Base-by-base conservation (phyloP, 2,888 invertebrate genomes). In the Drosophila kambysellisi region DNA sequence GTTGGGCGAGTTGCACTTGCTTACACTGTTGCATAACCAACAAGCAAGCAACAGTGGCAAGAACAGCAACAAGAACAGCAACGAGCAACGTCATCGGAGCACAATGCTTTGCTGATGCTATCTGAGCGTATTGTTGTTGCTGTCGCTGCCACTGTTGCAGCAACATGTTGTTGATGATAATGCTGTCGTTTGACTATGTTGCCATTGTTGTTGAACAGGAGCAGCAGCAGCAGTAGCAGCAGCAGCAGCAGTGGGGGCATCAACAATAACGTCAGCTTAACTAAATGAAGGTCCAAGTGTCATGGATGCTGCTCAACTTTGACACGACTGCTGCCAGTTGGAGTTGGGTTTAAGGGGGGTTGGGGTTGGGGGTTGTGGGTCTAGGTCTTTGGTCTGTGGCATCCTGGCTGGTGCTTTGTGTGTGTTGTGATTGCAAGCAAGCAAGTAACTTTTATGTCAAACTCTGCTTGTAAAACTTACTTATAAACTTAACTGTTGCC, bases 91-190 rank as follows among this genome's bases (percentile, higher is more conserved):
- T 80, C 76, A 69, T 62, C 58, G 64, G 37, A 48, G 60, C 74
- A 75, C 75, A 77, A 69, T 67, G 60, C 77, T 81, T 74, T 76
- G 73, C 65, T 68, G 89, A 89, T 87, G 74, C 65, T 89, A 89
- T 87, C 87, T 76, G 56, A 58, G 71, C 56, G 68, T 76, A 70
- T 76, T 87, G 84, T 79, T 70, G 74, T 57, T 74, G 56, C 15
- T 67, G 77, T 59, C 53, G 53, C 37, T 72, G 69, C 46, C 58
- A 60, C 73, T 80, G 83, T 75, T 79, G 82, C 71, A 75, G 83
- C 83, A 86, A 79, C 88, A 80, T 85, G 88, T 83, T 84, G 88
- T 88, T 79, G 83, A 83, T 74, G 88, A 85, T 84, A 88, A 83
- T 88, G 72, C 71, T 81, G 76, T 79, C 86, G 79, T 74, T 86